A percentile compares a stretch with the other conserved stretches of the same genome.
These are phyloP conservation scores for Callipepla squamata DNA, from an alignment of 2,113 vertebrate species.

Conservation along the genomic window DNA sequence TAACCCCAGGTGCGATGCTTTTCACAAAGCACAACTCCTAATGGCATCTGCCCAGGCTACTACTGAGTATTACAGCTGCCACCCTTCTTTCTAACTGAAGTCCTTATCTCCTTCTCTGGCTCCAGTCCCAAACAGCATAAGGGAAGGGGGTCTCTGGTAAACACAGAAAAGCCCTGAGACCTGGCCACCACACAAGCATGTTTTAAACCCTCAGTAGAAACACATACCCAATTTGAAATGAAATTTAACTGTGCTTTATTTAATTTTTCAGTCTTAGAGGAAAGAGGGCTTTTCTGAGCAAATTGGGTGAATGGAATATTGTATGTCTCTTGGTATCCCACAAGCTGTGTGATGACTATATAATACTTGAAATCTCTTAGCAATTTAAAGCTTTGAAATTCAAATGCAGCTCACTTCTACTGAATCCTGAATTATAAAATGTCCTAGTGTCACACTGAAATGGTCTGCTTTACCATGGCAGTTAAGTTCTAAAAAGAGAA, in stretches of 20 bases:
- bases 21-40: not conserved
- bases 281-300: slow-evolving; percentile 9
- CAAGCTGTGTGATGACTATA: slow-evolving; percentile 1
- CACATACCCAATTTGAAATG: not conserved
- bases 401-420: slow-evolving; percentile 9
- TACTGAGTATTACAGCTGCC: not conserved
- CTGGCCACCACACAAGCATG: not conserved
- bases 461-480: not conserved
- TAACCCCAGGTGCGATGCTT: not conserved
- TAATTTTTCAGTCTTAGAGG: slow-evolving; percentile 9
- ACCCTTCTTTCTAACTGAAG: not conserved
- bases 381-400: slow-evolving; percentile 58
- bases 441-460: slow-evolving; percentile 1
- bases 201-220: not conserved
- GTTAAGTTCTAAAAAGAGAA: not conserved
- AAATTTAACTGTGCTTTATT: slow-evolving; percentile 32
- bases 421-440: slow-evolving; percentile 1
- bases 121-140: not conserved
- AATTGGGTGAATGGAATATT: slow-evolving; percentile 12
- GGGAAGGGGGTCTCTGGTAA: not conserved
- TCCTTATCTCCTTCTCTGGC: not conserved
- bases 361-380: slow-evolving; percentile 20
- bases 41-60: not conserved
- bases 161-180: not conserved
- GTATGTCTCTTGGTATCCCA: not conserved